phyloP scores from a whole-genome alignment of 2,888 invertebrate species.

The Thymelicus sylvestris region DNA sequence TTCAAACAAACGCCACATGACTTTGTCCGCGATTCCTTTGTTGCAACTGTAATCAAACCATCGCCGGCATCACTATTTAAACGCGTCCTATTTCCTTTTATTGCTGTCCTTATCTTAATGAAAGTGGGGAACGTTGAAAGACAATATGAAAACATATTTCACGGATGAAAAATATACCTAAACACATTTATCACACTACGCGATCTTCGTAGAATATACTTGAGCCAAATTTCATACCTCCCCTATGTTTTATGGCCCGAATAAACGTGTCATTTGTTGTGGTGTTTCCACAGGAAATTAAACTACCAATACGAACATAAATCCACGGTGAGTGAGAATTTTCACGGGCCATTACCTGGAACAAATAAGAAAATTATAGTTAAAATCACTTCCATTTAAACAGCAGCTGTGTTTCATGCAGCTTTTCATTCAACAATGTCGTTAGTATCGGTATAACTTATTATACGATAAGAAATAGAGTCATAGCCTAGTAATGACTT shows the following conservation, averaged over 20 bases:
- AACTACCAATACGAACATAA: constrained; percentile 63
- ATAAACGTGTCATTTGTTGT: constrained; percentile 39
- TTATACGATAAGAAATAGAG: no score
- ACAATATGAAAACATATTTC: constrained; percentile 16
- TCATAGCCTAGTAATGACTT: no score
- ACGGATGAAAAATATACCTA: constrained; percentile 17
- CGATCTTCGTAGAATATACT: constrained; percentile 16
- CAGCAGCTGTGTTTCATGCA: background rate
- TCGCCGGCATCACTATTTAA: constrained; percentile 23
- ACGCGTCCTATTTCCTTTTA: constrained; percentile 25
- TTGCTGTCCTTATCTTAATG: constrained; percentile 14
- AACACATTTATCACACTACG: constrained; percentile 24
- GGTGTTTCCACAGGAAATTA: constrained; percentile 58
- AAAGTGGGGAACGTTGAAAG: constrained; percentile 24
- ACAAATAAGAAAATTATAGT: constrained; percentile 62
- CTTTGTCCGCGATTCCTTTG: constrained; percentile 26
- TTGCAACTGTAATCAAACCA: constrained; percentile 28
- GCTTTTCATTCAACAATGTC: no score
- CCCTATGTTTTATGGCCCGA: constrained; percentile 30
- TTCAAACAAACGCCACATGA: constrained; percentile 23
- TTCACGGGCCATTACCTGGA: constrained; percentile 74
- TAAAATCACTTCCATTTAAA: constrained; percentile 14
- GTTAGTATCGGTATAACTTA: no score
- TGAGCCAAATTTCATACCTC: constrained; percentile 23
- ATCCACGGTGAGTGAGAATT: constrained; percentile 58